These are phyloP conservation scores for Mormyrops attenuatus DNA, from an alignment of 2,797 vertebrate species.

Conservation along the genomic window DNA sequence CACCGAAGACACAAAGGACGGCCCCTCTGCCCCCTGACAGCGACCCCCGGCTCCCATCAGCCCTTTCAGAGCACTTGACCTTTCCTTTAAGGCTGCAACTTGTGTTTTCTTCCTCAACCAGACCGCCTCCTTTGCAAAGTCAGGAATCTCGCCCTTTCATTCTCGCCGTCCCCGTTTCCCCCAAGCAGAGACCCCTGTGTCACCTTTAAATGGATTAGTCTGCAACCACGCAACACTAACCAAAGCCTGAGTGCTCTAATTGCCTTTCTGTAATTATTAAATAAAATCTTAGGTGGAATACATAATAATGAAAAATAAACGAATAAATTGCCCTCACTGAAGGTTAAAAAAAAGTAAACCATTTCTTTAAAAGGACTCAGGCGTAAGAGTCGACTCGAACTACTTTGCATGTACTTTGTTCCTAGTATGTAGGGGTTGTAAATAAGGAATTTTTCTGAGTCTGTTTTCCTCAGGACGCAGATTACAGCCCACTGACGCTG, in stretches of 20 bases:
- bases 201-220: neutral
- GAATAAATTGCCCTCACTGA: neutral
- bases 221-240: neutral
- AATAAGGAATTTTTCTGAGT: neutral
- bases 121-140: neutral
- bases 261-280: constrained; percentile 9
- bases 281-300: neutral
- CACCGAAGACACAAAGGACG: neutral
- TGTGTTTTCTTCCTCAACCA: neutral
- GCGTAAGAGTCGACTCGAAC: neutral
- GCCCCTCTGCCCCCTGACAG: neutral
- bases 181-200: neutral
- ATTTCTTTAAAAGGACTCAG: neutral
- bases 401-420: neutral
- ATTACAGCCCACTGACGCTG: neutral
- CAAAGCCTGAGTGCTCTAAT: neutral
- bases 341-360: constrained; percentile 6
- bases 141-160: neutral
- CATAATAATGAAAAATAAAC: neutral
- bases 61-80: constrained; percentile 20
- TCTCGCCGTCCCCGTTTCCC: neutral
- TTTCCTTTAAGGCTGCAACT: constrained; percentile 15
- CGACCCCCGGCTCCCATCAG: neutral
- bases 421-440: neutral
- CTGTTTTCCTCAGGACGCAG: neutral